Evolutionary conservation across 2,888 invertebrate species (phyloP).

Genomic region (Petrolisthes manimaculis): DNA sequence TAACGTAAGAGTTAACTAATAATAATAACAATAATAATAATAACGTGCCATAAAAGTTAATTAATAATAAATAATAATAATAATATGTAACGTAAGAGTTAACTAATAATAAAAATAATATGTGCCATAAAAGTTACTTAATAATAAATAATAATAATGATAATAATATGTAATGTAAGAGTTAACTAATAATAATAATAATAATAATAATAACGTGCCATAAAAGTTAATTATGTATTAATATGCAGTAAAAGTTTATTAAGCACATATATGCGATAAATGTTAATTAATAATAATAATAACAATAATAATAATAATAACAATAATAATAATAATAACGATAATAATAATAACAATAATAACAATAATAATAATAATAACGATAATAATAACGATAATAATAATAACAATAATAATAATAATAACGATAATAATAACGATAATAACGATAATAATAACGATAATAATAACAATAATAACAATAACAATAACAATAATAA

Average conservation of each 20-base stretch:
- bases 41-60: no score
- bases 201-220: not conserved
- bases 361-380: not conserved
- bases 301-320: slow-evolving; percentile 13
- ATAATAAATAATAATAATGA: no score
- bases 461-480: not conserved
- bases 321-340: slow-evolving; percentile 26
- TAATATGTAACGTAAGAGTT: no score
- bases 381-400: slow-evolving; percentile 21
- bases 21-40: no score
- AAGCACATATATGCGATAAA: no score
- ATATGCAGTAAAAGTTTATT: no score
- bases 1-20: no score
- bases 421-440: slow-evolving; percentile 26
- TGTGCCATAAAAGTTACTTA: no score
- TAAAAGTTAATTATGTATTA: not conserved
- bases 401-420: slow-evolving; percentile 20
- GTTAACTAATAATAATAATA: not conserved
- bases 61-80: no score
- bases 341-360: slow-evolving; percentile 1
- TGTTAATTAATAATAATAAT: not conserved
- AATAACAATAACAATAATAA: not conserved
- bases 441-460: slow-evolving; percentile 8
- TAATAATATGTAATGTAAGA: no score
- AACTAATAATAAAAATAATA: no score